Conservation (phyloP, 2,113 vertebrate species). For the Coreoperca whiteheadi region DNA sequence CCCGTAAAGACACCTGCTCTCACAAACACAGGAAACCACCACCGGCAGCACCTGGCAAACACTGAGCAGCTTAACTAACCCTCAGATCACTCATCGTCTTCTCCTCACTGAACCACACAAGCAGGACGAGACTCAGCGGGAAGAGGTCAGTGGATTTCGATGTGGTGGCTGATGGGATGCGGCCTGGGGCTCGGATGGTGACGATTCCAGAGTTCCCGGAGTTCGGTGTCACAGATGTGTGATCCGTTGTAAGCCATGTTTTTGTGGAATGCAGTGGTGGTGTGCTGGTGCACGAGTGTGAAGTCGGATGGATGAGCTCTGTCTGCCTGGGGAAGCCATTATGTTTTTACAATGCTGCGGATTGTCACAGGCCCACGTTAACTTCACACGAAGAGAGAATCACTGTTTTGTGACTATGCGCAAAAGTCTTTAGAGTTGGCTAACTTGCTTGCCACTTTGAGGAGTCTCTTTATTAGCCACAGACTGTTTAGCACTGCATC, state of each 20-base stretch:
- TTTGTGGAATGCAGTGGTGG: conserved; percentile 18
- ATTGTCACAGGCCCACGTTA: not conserved
- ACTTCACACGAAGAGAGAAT: not conserved
- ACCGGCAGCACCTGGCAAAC: conserved; percentile 45
- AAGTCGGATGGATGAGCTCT: not conserved
- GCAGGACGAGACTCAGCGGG: not conserved
- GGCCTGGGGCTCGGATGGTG: not conserved
- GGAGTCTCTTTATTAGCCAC: too few relatives aligned
- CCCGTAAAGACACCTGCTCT: conserved; percentile 61
- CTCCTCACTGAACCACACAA: not conserved
- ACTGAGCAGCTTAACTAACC: conserved; percentile 30
- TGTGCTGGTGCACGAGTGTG: not conserved
- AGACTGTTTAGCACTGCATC: too few relatives aligned
- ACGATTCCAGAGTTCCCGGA: not conserved
- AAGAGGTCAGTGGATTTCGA: conserved; percentile 66
- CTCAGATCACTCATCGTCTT: not conserved
- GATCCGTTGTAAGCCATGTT: conserved; percentile 25
- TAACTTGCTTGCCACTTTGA: too few relatives aligned
- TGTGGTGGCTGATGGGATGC: conserved; percentile 19
- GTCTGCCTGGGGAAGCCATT: not conserved
- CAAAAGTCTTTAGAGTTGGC: too few relatives aligned
- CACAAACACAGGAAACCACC: conserved; percentile 44
- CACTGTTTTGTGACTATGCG: not conserved
- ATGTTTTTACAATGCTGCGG: conserved; percentile 19
- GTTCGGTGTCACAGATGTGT: conserved; percentile 5